Conservation (phyloP, 1,140 invertebrate genomes). For the Saccostrea glomerata region DNA sequence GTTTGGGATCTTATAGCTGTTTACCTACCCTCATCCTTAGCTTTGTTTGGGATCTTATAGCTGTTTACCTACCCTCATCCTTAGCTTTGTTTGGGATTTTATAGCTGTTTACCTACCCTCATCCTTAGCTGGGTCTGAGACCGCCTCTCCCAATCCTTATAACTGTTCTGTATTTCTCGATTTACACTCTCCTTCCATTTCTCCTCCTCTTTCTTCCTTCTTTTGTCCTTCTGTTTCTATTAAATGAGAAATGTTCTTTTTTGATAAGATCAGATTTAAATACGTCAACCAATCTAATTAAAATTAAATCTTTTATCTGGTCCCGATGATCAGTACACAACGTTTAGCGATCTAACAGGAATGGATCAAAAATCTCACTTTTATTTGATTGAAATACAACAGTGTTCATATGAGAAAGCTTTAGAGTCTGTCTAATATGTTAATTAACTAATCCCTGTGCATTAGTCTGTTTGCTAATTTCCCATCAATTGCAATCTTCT, state of each 20-base stretch:
- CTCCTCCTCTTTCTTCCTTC: conserved; percentile 55
- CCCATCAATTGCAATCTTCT: neutral
- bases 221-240: conserved; percentile 51
- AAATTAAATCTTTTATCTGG: no score
- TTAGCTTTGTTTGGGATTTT: conserved; percentile 49
- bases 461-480: neutral
- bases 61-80: conserved; percentile 46
- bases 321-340: no score
- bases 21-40: conserved; percentile 52
- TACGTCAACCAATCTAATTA: no score
- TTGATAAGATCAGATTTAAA: no score
- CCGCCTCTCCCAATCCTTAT: conserved; percentile 46
- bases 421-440: no score
- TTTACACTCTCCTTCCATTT: conserved; percentile 52
- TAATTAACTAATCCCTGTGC: neutral
- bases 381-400: no score
- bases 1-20: no score
- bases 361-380: no score
- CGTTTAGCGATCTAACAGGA: no score
- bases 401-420: no score
- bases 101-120: conserved; percentile 34
- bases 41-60: conserved; percentile 40
- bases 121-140: conserved; percentile 54
- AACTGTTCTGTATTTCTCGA: conserved; percentile 42
- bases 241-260: neutral